Base-by-base conservation (phyloP, 2,113 vertebrate genomes). In the Melanerpes aurifrons region DNA sequence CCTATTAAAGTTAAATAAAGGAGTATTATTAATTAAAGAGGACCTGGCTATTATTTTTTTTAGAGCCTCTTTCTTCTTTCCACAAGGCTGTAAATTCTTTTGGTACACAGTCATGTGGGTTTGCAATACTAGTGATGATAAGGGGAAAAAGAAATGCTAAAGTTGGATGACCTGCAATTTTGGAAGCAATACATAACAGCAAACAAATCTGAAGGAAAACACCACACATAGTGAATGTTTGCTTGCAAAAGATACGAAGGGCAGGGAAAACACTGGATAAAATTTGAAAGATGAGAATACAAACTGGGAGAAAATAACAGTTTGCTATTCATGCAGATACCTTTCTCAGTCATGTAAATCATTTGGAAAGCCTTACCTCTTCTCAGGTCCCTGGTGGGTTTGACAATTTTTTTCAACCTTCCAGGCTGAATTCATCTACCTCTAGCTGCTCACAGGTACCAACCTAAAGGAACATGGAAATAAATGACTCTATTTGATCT, bases 1-100 rank as follows among this genome's bases (percentile, higher is more conserved):
- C 74, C 62, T 93, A 96, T 93, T 91, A 79, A 91, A 97, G 92
- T 90, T 67, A 87, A 95, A 81, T 70, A 92, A 84, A 91, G 16
- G 66, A 87, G 94, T 92, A 94, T 80, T 94, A 90, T 32, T 5
- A 82, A 82, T 92, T 92, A 97, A 97, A 69, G 75, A 93, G 59
- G 4, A 61, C 87, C 74, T 88, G 53, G 57, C 82, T 92, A 40
- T 40, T 40, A 12, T 95, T 76, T 83, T 72, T 50, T 48, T 48
- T 48, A 88, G 40, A 84, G 9, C 3, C 9, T 54, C 61, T 85
- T 95, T 90, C 50, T 87, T n/a, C 64, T 86, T 69, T 70, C 32
- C 74, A 31, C 25, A 78, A 31, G 3, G 20, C 15, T 88, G 85
- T 29, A 93, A 80, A 78, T 45, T 68, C 9, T 87, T 83, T 68